Conservation (phyloP, 1,140 invertebrate genomes). For the Fopius arisanus region DNA sequence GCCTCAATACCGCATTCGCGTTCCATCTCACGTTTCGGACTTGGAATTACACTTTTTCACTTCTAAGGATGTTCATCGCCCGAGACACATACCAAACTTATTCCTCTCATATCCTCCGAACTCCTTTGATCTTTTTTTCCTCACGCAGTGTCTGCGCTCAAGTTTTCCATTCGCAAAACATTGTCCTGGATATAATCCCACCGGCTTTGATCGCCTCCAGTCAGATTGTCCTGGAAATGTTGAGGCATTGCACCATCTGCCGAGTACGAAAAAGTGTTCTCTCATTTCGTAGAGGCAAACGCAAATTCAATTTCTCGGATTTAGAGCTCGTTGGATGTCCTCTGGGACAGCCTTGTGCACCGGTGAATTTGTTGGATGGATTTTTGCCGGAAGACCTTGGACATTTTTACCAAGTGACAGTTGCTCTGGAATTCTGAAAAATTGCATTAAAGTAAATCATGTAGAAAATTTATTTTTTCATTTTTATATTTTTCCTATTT, state of each 20-base stretch:
- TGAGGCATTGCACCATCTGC: not conserved
- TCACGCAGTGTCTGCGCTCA: not conserved
- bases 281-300: no score
- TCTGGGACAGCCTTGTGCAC: no score
- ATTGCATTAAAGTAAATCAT: no score
- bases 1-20: conserved; percentile 13
- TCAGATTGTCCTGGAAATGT: not conserved
- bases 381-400: no score
- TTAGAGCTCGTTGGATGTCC: no score
- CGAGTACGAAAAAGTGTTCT: no score
- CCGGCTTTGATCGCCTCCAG: not conserved
- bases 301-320: no score
- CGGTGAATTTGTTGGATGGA: no score
- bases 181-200: not conserved
- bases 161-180: not conserved
- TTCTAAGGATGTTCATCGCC: conserved; percentile 15
- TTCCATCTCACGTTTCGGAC: conserved; percentile 29
- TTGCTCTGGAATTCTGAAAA: no score
- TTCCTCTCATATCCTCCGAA: not conserved
- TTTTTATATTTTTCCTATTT: no score
- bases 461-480: no score
- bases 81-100: conserved; percentile 6
- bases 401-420: no score
- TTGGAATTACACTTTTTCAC: conserved; percentile 32
- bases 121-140: not conserved